Conservation (phyloP, 2,113 vertebrate genomes). For the Mormoops blainvillei region DNA sequence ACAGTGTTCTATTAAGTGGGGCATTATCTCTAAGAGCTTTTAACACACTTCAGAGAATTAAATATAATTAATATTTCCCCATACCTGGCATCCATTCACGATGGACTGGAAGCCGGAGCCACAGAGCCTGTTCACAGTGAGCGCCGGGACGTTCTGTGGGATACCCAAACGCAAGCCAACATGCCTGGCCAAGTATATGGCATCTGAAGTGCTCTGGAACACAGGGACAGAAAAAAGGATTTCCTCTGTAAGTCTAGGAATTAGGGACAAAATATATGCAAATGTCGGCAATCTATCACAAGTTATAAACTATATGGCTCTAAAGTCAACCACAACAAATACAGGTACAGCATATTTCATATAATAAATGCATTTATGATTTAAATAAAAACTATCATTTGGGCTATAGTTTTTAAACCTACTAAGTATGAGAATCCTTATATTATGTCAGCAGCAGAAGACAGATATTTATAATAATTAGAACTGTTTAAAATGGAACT, state of each 20-base stretch:
- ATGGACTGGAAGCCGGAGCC: slow-evolving; percentile 98
- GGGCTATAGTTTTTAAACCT: neutral
- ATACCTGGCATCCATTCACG: slow-evolving; percentile 92
- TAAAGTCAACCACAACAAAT: neutral
- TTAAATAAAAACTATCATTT: neutral
- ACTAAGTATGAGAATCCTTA: neutral
- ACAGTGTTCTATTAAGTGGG: neutral
- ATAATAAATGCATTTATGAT: neutral
- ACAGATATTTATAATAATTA: neutral
- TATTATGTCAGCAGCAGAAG: neutral
- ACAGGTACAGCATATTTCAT: neutral
- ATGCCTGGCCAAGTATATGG: slow-evolving; percentile 89
- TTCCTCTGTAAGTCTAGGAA: neutral
- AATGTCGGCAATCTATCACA: neutral
- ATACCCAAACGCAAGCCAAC: slow-evolving; percentile 91
- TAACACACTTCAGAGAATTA: neutral
- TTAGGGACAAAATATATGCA: neutral
- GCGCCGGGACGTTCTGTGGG: slow-evolving; percentile 86
- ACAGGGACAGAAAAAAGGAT: neutral
- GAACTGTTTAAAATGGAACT: neutral
- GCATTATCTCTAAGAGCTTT: neutral
- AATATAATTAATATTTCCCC: neutral
- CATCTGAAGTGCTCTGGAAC: slow-evolving; percentile 88
- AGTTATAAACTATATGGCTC: neutral
- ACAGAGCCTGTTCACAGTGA: slow-evolving; percentile 94